Percentiles rank a stretch among this genome's conserved stretches.
Conservation (phyloP, 2,888 invertebrate genomes). For the Deilephila elpenor region DNA sequence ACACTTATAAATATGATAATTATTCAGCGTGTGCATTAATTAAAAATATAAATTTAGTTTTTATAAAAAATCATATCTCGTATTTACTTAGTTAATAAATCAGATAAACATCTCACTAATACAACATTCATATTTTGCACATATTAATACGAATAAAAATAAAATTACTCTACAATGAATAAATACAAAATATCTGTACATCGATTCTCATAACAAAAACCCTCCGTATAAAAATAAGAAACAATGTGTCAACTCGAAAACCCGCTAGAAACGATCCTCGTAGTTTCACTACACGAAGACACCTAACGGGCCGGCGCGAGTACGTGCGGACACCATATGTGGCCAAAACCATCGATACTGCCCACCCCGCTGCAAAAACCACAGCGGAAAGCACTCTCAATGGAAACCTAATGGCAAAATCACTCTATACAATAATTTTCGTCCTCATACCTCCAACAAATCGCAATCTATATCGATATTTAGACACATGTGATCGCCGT, state of each 20-base stretch:
- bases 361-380: slow-evolving; percentile 47
- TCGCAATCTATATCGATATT: slow-evolving; percentile 70
- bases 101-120: no score
- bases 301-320: slow-evolving; percentile 47
- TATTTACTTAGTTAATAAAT: no score
- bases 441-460: slow-evolving; percentile 54
- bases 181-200: neutral
- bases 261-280: slow-evolving; percentile 21
- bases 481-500: slow-evolving; percentile 80
- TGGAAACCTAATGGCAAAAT: slow-evolving; percentile 57
- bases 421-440: slow-evolving; percentile 56
- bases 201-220: neutral
- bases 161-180: neutral
- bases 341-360: slow-evolving; percentile 57
- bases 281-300: slow-evolving; percentile 39
- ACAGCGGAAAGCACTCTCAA: slow-evolving; percentile 39
- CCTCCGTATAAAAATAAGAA: slow-evolving; percentile 36
- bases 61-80: no score
- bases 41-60: no score
- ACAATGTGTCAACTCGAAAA: slow-evolving; percentile 22
- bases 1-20: no score
- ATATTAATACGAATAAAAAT: no score
- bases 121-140: no score
- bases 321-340: slow-evolving; percentile 61
- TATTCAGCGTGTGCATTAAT: no score